Conservation (phyloP, 2,113 vertebrate species). For the Gadus chalcogrammus region DNA sequence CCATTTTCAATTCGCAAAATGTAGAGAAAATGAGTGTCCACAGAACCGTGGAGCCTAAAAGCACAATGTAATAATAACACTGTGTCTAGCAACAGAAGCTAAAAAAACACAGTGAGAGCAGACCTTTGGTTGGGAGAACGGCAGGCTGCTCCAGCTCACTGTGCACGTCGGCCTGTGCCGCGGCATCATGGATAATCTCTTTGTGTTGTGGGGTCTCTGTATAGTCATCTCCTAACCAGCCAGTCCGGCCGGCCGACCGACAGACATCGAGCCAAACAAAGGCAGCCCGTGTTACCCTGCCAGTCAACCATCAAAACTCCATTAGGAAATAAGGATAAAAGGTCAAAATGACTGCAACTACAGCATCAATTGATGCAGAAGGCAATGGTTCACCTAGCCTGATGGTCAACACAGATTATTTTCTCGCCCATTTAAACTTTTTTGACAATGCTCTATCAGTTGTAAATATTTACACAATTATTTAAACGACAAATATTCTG, state of each 20-base stretch:
- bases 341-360: slow-evolving; percentile 4
- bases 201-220: slow-evolving; percentile 45
- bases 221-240: slow-evolving; percentile 42
- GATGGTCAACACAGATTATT: slow-evolving; percentile 16
- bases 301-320: not conserved
- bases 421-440: not conserved
- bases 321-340: slow-evolving; percentile 27
- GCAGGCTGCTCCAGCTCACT: slow-evolving; percentile 20
- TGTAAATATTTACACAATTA: not conserved
- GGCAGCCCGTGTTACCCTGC: slow-evolving; percentile 29
- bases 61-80: slow-evolving; percentile 24
- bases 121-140: slow-evolving; percentile 29
- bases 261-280: slow-evolving; percentile 33
- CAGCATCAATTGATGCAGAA: slow-evolving; percentile 28
- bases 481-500: not conserved
- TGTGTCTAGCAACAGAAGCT: slow-evolving; percentile 52
- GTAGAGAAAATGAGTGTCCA: slow-evolving; percentile 17
- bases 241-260: slow-evolving; percentile 25
- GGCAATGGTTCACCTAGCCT: slow-evolving; percentile 14
- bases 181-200: slow-evolving; percentile 53
- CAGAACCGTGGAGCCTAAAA: slow-evolving; percentile 33
- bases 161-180: slow-evolving; percentile 38
- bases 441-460: not conserved
- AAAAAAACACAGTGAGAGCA: slow-evolving; percentile 46
- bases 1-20: not conserved